Conservation (phyloP, 2,888 invertebrate species). For the Tenthredo livida region DNA sequence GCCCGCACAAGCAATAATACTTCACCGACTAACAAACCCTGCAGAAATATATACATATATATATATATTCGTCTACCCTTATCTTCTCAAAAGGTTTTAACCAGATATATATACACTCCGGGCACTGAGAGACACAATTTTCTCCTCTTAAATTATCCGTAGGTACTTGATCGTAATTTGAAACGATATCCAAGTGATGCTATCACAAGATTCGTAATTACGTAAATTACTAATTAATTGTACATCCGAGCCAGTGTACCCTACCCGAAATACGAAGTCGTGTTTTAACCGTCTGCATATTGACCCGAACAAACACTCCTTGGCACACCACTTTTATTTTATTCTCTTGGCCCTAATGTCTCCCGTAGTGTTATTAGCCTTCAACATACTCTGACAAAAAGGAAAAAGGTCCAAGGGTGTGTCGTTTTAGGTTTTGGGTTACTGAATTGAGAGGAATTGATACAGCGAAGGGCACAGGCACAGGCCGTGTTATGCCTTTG, state of each 20-base stretch:
- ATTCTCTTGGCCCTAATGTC: neutral
- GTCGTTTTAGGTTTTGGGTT: neutral
- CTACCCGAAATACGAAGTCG: neutral
- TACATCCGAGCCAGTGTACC: neutral
- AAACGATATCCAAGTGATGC: neutral
- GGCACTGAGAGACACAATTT: neutral
- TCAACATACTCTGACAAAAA: neutral
- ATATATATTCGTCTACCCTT: neutral
- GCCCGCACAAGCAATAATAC: neutral
- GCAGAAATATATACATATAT: neutral
- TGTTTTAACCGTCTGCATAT: neutral
- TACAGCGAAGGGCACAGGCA: neutral
- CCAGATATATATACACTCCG: neutral
- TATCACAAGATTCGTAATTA: neutral
- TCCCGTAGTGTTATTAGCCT: neutral
- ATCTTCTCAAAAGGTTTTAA: neutral
- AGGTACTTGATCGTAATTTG: neutral
- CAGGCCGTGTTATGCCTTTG: neutral
- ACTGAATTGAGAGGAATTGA: neutral
- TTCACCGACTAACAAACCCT: neutral
- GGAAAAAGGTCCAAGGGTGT: neutral
- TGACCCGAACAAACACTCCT: conserved; percentile 22
- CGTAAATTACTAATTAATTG: neutral
- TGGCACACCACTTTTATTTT: conserved; percentile 18
- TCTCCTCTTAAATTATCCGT: neutral